Conservation (phyloP, 2,113 vertebrate genomes). For the Picathartes gymnocephalus region DNA sequence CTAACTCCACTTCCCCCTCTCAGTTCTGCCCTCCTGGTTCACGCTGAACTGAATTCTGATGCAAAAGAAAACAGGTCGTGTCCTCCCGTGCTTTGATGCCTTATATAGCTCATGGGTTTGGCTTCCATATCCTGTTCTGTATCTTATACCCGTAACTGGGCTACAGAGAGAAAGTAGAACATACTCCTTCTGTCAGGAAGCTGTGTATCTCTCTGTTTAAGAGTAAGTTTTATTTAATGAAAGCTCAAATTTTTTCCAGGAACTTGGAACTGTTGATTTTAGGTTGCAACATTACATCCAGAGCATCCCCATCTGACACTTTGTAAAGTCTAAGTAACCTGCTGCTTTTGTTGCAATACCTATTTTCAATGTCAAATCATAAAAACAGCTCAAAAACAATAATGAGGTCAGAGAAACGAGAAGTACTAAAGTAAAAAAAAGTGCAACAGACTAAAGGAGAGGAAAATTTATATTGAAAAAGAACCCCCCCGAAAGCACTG, state of each 20-base stretch:
- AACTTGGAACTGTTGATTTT: not conserved
- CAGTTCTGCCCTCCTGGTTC: not conserved
- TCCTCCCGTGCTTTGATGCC: not conserved
- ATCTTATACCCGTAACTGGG: not conserved
- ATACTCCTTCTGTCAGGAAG: not conserved
- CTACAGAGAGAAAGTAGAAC: not conserved
- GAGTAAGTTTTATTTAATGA: not conserved
- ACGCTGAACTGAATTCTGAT: not conserved
- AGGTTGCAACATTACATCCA: not conserved
- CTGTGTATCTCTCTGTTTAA: not conserved
- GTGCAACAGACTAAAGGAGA: not conserved
- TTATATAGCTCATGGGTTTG: slow-evolving; percentile 1
- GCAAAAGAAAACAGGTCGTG: not conserved
- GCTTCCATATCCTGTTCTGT: not conserved
- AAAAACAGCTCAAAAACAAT: slow-evolving; percentile 6
- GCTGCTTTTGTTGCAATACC: not conserved
- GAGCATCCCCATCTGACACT: not conserved
- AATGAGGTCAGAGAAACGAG: slow-evolving; percentile 6
- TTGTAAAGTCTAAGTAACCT: not conserved
- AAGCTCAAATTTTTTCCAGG: not conserved
- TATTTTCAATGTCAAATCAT: not conserved
- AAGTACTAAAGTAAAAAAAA: not conserved
- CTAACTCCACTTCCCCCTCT: not conserved
- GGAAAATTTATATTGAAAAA: not conserved
- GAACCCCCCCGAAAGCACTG: not conserved